Percentiles rank a stretch among this genome's conserved stretches.
Conservation (phyloP, 2,797 vertebrate genomes). For the Phrynocephalus forsythii region DNA sequence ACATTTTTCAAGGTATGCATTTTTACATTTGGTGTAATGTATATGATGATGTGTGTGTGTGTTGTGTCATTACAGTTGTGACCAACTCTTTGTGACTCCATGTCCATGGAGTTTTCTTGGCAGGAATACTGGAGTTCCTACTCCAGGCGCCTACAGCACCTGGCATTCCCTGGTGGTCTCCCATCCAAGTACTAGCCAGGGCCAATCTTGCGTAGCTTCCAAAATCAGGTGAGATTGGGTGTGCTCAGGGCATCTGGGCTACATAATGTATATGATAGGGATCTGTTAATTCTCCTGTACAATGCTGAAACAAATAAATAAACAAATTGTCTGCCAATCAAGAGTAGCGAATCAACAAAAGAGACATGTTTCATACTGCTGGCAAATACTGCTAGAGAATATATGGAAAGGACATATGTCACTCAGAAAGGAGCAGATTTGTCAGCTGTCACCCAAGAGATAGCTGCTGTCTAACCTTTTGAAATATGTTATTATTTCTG, state of each 20-base stretch:
- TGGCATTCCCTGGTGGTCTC: too few relatives aligned
- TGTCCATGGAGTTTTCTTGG: too few relatives aligned
- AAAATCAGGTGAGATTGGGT: too few relatives aligned
- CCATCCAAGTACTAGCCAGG: too few relatives aligned
- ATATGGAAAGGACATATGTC: slow-evolving; percentile 55
- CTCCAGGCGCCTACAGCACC: too few relatives aligned
- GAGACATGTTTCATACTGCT: slow-evolving; percentile 56
- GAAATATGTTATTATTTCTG: slow-evolving; percentile 32
- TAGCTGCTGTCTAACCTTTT: slow-evolving; percentile 34
- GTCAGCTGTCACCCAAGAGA: slow-evolving; percentile 42
- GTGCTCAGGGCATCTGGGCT: too few relatives aligned
- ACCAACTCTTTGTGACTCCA: too few relatives aligned
- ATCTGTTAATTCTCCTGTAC: slow-evolving; percentile 46
- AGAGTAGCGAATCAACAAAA: slow-evolving; percentile 42
- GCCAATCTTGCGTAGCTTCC: too few relatives aligned
- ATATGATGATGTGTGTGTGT: not conserved
- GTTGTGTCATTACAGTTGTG: too few relatives aligned
- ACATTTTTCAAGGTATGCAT: too few relatives aligned
- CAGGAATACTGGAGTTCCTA: too few relatives aligned
- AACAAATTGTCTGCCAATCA: slow-evolving; percentile 51
- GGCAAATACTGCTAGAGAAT: slow-evolving; percentile 58
- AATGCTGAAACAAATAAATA: slow-evolving; percentile 10
- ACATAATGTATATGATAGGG: not conserved
- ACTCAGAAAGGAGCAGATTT: slow-evolving; percentile 59
- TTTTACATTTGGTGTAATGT: too few relatives aligned